phyloP scores from a whole-genome alignment of 2,113 vertebrate species.

The Raphicerus campestris region DNA sequence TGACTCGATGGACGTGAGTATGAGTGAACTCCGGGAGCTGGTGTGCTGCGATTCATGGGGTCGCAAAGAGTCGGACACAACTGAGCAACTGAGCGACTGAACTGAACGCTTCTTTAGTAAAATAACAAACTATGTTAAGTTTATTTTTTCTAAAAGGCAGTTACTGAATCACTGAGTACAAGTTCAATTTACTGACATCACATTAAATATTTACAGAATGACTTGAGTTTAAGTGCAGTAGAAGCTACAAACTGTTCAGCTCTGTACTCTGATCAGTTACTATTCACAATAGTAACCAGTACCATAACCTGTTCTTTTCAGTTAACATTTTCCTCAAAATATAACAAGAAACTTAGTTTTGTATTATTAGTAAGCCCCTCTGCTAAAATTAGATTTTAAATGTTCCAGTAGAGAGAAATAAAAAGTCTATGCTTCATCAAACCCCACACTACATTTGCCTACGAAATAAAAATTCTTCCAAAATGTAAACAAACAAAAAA shows the following conservation, averaged over 20 bases:
- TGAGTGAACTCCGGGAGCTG: too few relatives aligned
- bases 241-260: background rate
- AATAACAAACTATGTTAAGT: constrained; percentile 9
- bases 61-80: too few relatives aligned
- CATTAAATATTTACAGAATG: constrained; percentile 9
- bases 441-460: background rate
- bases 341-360: background rate
- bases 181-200: background rate
- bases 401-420: background rate
- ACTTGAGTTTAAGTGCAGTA: background rate
- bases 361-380: background rate
- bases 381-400: background rate
- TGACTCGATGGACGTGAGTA: too few relatives aligned
- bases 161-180: background rate
- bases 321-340: constrained; percentile 2
- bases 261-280: background rate
- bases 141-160: background rate
- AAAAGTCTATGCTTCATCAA: constrained; percentile 17
- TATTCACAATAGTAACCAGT: background rate
- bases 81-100: too few relatives aligned
- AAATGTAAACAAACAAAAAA: constrained; percentile 13
- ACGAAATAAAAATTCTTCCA: constrained; percentile 40
- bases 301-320: background rate
- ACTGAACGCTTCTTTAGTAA: background rate
- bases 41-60: too few relatives aligned